phyloP scores from a whole-genome alignment of 1,140 invertebrate species.

The Ylistrum balloti region DNA sequence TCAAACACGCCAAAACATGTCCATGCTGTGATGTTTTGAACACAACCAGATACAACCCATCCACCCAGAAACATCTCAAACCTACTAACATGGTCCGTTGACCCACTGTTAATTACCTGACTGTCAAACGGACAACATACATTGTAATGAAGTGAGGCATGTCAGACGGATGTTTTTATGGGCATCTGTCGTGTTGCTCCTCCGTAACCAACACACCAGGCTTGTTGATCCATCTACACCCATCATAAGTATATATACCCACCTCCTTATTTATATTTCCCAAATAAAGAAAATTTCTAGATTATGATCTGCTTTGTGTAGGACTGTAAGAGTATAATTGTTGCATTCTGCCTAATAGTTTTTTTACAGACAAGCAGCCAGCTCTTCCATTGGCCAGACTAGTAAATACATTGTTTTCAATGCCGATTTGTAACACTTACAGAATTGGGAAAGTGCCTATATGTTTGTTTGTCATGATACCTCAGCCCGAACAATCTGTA shows the following conservation, averaged over 20 bases:
- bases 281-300: background rate
- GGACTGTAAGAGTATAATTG: background rate
- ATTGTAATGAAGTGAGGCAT: constrained; percentile 2
- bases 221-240: background rate
- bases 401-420: background rate
- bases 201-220: background rate
- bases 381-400: background rate
- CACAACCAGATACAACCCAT: background rate
- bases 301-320: background rate
- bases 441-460: background rate
- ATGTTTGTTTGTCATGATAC: background rate
- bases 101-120: background rate
- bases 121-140: background rate
- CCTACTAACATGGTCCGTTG: background rate
- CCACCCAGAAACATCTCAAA: background rate
- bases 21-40: background rate
- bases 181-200: background rate
- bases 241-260: background rate
- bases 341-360: background rate
- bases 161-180: constrained; percentile 4
- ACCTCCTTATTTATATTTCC: background rate
- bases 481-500: constrained; percentile 5
- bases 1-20: background rate
- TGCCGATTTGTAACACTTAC: background rate
- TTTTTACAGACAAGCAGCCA: background rate